These are phyloP conservation scores for Paratrypauchen microcephalus DNA, from an alignment of 2,797 vertebrate genomes.

Conservation along the genomic window DNA sequence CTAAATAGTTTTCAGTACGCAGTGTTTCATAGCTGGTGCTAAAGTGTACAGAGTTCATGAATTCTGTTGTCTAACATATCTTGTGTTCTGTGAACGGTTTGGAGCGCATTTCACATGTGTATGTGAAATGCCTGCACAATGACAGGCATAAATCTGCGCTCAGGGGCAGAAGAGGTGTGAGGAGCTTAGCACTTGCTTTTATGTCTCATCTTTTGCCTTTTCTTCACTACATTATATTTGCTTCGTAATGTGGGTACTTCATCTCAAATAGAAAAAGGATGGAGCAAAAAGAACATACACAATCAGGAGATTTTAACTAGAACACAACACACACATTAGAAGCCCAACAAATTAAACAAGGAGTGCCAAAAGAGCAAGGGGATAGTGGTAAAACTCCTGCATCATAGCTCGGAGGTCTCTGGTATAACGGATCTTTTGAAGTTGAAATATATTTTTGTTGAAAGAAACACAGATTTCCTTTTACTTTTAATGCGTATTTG, in stretches of 20 bases:
- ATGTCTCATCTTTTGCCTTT: constrained; percentile 55
- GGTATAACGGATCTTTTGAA: too few species aligned
- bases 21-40: constrained; percentile 26
- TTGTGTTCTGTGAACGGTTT: constrained; percentile 37
- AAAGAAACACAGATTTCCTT: too few species aligned
- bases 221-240: constrained; percentile 20
- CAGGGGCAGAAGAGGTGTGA: constrained; percentile 64
- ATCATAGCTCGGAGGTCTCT: too few species aligned
- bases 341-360: background rate
- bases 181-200: constrained; percentile 57
- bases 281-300: background rate
- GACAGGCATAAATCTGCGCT: constrained; percentile 74
- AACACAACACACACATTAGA: background rate
- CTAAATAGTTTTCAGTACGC: background rate
- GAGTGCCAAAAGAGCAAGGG: background rate
- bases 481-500: too few species aligned
- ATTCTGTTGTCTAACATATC: constrained; percentile 52
- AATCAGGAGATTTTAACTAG: background rate
- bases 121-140: constrained; percentile 68
- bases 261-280: constrained; percentile 43
- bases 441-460: too few species aligned
- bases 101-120: constrained; percentile 59
- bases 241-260: constrained; percentile 19
- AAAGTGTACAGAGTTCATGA: constrained; percentile 38
- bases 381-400: background rate